These are phyloP conservation scores for Cygnus atratus DNA, from an alignment of 2,113 vertebrate species.

Conservation along the genomic window DNA sequence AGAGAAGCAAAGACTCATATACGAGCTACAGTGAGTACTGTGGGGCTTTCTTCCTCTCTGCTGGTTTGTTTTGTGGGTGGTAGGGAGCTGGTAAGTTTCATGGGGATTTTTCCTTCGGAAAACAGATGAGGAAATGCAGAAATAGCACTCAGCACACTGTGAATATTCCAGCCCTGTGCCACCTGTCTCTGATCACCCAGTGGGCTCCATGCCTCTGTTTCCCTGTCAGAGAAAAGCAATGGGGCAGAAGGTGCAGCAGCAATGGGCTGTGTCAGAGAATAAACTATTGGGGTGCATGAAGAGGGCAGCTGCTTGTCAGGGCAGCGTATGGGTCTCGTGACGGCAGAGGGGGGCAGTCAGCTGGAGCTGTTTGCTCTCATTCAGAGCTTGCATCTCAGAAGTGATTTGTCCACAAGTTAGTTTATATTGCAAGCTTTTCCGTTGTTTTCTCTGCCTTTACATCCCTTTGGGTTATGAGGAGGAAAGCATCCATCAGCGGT, in stretches of 20 bases:
- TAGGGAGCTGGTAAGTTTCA: neutral
- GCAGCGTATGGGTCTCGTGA: fast-evolving
- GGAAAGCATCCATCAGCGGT: neutral
- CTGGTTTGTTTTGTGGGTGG: neutral
- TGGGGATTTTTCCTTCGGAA: neutral
- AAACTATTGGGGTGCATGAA: neutral
- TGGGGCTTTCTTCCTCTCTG: neutral
- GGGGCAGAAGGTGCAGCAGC: neutral
- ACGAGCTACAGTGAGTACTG: slow-evolving; percentile 87
- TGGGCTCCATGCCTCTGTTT: neutral
- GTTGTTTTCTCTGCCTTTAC: neutral
- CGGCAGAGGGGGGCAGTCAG: neutral
- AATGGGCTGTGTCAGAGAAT: neutral
- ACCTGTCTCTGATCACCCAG: neutral
- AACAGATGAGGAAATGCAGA: neutral
- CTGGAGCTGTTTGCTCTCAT: neutral
- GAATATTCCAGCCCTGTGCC: neutral
- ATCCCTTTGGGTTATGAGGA: neutral
- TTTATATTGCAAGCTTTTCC: neutral
- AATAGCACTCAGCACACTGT: fast-evolving
- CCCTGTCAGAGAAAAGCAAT: neutral
- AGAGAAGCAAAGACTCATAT: slow-evolving; percentile 91
- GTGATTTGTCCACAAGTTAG: neutral
- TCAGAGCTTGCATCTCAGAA: neutral
- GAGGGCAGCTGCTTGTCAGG: neutral